phyloP scores from a whole-genome alignment of 2,113 vertebrate species.

The Chaenogobius annularis region DNA sequence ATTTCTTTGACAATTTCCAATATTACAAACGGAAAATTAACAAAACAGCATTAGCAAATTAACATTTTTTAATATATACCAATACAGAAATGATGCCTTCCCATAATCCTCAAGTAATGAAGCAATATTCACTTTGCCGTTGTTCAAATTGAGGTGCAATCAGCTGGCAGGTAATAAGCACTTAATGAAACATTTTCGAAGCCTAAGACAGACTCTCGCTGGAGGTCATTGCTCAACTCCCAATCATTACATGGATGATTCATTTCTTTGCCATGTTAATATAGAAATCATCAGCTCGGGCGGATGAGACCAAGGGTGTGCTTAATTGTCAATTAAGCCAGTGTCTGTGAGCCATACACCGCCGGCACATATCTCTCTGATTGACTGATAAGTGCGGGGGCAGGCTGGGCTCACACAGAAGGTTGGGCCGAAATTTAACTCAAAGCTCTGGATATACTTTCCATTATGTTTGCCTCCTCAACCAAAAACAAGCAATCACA shows the following conservation, averaged over 20 bases:
- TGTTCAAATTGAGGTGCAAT: conserved; percentile 37
- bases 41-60: not conserved
- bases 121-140: conserved; percentile 3
- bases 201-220: conserved; percentile 26
- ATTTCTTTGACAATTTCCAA: not conserved
- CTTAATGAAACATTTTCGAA: conserved; percentile 53
- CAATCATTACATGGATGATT: conserved; percentile 45
- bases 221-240: conserved; percentile 37
- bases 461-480: conserved; percentile 38
- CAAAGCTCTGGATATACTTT: conserved; percentile 43
- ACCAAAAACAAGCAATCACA: conserved; percentile 36
- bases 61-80: not conserved
- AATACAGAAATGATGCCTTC: not conserved
- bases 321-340: conserved; percentile 68
- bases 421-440: conserved; percentile 20
- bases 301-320: conserved; percentile 48
- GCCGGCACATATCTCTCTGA: conserved; percentile 36
- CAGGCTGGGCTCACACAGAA: conserved; percentile 13
- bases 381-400: conserved; percentile 38
- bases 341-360: conserved; percentile 29
- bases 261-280: conserved; percentile 54
- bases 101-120: not conserved
- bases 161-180: conserved; percentile 38
- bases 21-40: not conserved
- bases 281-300: conserved; percentile 53